Evolutionary conservation across 2,113 vertebrate species (phyloP).

Genomic region (Podarcis cretensis): DNA sequence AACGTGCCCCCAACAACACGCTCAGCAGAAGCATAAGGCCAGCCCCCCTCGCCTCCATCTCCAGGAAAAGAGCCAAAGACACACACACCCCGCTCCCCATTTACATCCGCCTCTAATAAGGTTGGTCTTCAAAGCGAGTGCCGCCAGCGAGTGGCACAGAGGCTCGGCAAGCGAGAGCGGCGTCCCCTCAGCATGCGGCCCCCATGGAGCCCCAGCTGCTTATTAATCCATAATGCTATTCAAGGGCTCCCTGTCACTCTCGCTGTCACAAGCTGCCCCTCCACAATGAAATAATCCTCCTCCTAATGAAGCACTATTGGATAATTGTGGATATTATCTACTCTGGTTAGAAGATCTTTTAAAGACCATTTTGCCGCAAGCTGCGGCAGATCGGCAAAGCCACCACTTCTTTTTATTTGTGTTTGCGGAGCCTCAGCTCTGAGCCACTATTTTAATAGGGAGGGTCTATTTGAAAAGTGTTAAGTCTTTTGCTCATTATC

Average conservation of each 20-base stretch:
- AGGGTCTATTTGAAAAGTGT: constrained; percentile 73
- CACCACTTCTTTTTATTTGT: not conserved
- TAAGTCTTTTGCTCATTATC: constrained; percentile 75
- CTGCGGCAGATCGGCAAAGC: not conserved
- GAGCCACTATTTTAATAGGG: constrained; percentile 75
- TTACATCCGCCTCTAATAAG: constrained; percentile 4
- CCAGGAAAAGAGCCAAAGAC: not conserved
- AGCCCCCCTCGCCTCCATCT: not conserved
- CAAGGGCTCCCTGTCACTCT: constrained; percentile 45
- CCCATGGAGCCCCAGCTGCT: constrained; percentile 36
- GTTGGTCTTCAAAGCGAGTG: constrained; percentile 3
- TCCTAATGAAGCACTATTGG: constrained; percentile 31
- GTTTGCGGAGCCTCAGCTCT: constrained; percentile 54
- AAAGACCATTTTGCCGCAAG: constrained; percentile 26
- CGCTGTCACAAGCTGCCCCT: constrained; percentile 10
- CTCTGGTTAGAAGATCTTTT: not conserved
- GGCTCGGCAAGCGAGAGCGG: constrained; percentile 10
- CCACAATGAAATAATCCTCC: not conserved
- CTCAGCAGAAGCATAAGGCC: not conserved
- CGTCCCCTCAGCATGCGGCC: constrained; percentile 36
- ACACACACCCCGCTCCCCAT: not conserved
- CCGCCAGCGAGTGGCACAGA: not conserved
- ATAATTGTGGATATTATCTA: constrained; percentile 21
- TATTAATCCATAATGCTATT: constrained; percentile 35
- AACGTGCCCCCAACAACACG: no score